A percentile compares a stretch with the other conserved stretches of the same genome.
Conservation (phyloP, 2,888 invertebrate species). For the Sesamia inferens region DNA sequence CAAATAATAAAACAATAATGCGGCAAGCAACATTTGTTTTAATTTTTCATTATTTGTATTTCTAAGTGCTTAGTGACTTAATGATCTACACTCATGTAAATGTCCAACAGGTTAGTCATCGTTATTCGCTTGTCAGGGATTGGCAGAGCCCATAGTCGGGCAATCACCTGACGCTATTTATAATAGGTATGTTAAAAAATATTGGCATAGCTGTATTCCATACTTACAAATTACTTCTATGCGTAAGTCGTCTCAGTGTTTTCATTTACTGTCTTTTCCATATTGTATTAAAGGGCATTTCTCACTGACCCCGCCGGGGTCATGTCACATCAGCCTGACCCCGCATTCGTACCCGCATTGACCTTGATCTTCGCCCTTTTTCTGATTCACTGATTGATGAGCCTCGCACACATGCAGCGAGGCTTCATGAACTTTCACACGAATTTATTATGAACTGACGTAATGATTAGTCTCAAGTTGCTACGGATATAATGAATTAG, state of each 20-base stretch:
- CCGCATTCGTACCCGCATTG: conserved; percentile 11
- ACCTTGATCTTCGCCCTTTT: conserved; percentile 40
- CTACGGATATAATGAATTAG: not conserved
- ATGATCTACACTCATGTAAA: too few species aligned
- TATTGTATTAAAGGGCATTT: not conserved
- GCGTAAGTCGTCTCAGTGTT: not conserved
- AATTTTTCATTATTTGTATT: too few species aligned
- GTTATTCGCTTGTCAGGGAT: too few species aligned
- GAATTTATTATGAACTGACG: not conserved
- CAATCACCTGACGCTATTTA: too few species aligned
- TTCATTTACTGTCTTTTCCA: not conserved
- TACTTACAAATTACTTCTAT: not conserved
- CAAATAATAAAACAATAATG: too few species aligned
- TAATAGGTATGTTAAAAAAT: too few species aligned
- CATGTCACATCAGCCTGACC: conserved; percentile 12
- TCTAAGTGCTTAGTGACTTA: too few species aligned
- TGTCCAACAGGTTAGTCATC: too few species aligned
- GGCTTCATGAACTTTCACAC: not conserved
- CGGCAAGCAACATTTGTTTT: too few species aligned
- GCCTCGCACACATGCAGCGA: conserved; percentile 17
- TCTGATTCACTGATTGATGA: conserved; percentile 40
- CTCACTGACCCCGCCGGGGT: not conserved
- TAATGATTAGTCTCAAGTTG: not conserved
- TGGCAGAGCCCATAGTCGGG: too few species aligned
- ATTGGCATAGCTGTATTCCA: not conserved